Base-by-base conservation (phyloP, 2,888 invertebrate genomes). In the Oconnorella tubifera region DNA sequence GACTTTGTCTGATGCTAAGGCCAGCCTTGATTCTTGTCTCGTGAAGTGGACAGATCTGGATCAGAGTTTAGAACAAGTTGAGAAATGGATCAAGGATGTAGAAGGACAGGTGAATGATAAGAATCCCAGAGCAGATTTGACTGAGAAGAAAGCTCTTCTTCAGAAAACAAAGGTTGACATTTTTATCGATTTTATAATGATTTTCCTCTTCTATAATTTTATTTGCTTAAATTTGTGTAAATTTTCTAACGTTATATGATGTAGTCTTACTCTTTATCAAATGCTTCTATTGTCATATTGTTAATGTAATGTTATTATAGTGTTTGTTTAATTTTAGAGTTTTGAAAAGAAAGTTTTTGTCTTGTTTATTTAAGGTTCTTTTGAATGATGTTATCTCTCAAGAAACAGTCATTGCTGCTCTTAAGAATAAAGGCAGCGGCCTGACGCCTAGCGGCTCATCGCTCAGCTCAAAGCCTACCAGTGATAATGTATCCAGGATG, bases 341-440 rank as follows among this genome's bases (percentile, higher is more conserved):
- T n/a, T n/a, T n/a, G n/a, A n/a, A n/a, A n/a, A n/a, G n/a, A n/a
- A n/a, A n/a, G n/a, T n/a, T n/a, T n/a, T n/a, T n/a, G n/a, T n/a
- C n/a, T n/a, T n/a, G n/a, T n/a, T n/a, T n/a, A n/a, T n/a, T n/a
- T n/a, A n/a, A n/a, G n/a, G n/a, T n/a, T n/a, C n/a, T 70, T 32
- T 57, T 64, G 33, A 69, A 70, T 60, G 96, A 97, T 83, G 95
- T 96, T 78, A 92, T 93, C 72, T 92, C 94, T 61, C 93, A 95
- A 83, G 94, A 96, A 82, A 95, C 95, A 59, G 94, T 96, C 91
- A 93, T 96, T 75, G 93, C 94, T 81, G 94, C 94, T 53, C 92
- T 95, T 50, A 89, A 92, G 63, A 90, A 90, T 61, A 96, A 95
- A 84, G 95, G 94, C 69, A 92, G 91, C 74, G 92, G 92, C 83